Percentiles rank a stretch among this genome's conserved stretches.
Conservation (phyloP, 30 jellyfish, hydroid and myxozoan species). For the Aurelia sp. region DNA sequence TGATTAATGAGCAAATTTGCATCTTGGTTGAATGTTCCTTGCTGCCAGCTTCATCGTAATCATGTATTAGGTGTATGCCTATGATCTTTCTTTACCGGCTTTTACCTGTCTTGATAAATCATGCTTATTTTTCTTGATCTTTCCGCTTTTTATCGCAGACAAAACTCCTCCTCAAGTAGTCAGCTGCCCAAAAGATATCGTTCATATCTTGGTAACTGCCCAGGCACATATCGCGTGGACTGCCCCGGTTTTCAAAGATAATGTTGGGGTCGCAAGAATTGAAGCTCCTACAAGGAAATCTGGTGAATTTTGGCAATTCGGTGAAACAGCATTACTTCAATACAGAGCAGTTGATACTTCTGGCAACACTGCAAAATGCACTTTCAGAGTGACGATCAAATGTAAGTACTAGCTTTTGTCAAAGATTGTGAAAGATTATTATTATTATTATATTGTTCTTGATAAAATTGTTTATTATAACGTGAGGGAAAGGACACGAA, state of each 20-base stretch:
- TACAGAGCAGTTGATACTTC: constrained; percentile 91
- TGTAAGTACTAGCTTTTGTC: constrained; percentile 49
- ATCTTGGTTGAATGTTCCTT: too few relatives aligned
- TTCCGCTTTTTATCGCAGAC: constrained; percentile 33
- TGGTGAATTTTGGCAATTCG: constrained; percentile 69
- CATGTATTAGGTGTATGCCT: too few relatives aligned
- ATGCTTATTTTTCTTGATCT: neutral
- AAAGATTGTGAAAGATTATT: too few relatives aligned
- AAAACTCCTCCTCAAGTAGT: constrained; percentile 75
- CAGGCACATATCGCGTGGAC: constrained; percentile 64
- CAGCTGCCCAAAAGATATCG: constrained; percentile 87
- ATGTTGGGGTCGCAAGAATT: constrained; percentile 74
- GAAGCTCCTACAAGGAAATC: constrained; percentile 62
- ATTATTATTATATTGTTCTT: too few relatives aligned
- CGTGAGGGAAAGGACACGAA: too few relatives aligned
- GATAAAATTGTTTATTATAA: too few relatives aligned
- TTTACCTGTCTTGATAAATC: too few relatives aligned
- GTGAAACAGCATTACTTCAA: constrained; percentile 65
- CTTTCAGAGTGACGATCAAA: constrained; percentile 81
- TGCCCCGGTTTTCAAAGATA: constrained; percentile 84
- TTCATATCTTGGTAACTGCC: constrained; percentile 21
- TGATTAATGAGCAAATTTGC: too few relatives aligned
- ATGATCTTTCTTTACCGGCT: too few relatives aligned
- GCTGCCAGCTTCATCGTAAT: too few relatives aligned
- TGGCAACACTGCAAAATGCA: constrained; percentile 84